phyloP scores from a whole-genome alignment of 2,888 invertebrate genomes.

The Diarsia dahlii region DNA sequence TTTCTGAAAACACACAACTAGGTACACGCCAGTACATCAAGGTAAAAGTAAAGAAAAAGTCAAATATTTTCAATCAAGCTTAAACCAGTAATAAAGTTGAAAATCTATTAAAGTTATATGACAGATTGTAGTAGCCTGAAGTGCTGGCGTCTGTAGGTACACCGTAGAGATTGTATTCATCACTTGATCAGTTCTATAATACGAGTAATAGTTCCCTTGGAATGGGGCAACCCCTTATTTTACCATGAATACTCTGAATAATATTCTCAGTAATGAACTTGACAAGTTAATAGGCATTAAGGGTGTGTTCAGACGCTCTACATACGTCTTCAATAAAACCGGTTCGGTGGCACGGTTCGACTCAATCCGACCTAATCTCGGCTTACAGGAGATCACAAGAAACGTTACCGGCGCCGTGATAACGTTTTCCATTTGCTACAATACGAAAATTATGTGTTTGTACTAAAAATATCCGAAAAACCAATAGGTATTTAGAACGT shows the following conservation, averaged over 20 bases:
- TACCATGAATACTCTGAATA: neutral
- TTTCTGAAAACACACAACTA: neutral
- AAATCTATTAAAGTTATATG: too few species aligned
- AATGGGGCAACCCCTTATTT: neutral
- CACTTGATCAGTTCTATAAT: neutral
- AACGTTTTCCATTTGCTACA: constrained; percentile 79
- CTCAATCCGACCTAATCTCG: constrained; percentile 85
- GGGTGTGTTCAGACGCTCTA: constrained; percentile 68
- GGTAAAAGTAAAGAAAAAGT: too few species aligned
- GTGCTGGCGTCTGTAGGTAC: neutral
- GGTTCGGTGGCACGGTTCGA: constrained; percentile 74
- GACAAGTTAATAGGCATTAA: constrained; percentile 73
- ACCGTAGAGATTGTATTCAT: neutral
- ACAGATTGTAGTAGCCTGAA: too few species aligned
- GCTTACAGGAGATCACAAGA: constrained; percentile 85
- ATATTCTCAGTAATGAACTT: constrained; percentile 64
- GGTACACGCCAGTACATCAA: too few species aligned
- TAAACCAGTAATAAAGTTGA: too few species aligned
- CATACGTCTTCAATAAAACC: constrained; percentile 75
- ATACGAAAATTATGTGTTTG: constrained; percentile 61
- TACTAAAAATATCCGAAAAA: constrained; percentile 24
- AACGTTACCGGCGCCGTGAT: constrained; percentile 82
- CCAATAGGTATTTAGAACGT: neutral
- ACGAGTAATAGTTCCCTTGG: neutral
- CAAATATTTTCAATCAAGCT: too few species aligned